Conservation (phyloP, 2,888 invertebrate genomes). For the Ormyrus labotus region DNA sequence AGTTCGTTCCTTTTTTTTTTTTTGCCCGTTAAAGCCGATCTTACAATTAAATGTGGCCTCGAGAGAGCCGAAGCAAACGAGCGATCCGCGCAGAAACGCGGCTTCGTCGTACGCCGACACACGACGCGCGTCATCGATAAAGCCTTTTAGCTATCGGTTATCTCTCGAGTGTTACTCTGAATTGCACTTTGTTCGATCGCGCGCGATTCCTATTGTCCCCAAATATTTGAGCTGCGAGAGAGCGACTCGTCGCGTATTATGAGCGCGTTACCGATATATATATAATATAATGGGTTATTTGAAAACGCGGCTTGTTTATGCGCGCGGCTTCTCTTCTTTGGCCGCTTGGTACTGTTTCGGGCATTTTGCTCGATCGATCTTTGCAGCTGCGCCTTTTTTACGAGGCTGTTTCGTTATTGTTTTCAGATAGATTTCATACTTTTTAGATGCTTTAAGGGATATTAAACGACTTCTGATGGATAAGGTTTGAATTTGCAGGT, state of each 20-base stretch:
- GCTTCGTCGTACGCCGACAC: neutral
- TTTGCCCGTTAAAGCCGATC: conserved; percentile 28
- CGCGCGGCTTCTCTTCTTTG: too few species aligned
- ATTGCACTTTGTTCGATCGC: conserved; percentile 42
- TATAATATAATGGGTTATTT: neutral
- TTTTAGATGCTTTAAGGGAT: too few species aligned
- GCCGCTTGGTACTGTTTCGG: too few species aligned
- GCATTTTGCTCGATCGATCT: too few species aligned
- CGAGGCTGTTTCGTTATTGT: too few species aligned
- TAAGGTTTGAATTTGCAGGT: too few species aligned
- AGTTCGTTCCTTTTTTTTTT: too few species aligned
- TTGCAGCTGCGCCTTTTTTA: too few species aligned
- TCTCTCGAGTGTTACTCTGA: conserved; percentile 35
- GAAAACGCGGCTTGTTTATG: too few species aligned
- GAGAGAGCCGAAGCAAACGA: neutral
- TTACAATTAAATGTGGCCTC: conserved; percentile 52
- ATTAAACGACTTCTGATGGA: too few species aligned
- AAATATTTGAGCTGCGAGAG: conserved; percentile 40
- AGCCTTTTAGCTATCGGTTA: conserved; percentile 42
- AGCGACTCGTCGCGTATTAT: neutral
- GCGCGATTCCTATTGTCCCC: conserved; percentile 2
- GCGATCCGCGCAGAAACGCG: conserved; percentile 32
- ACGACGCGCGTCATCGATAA: conserved; percentile 35
- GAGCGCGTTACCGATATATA: neutral
- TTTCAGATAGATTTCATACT: too few species aligned